Base-by-base conservation (phyloP, 1,140 invertebrate genomes). In the Panagrolaimus sp. region DNA sequence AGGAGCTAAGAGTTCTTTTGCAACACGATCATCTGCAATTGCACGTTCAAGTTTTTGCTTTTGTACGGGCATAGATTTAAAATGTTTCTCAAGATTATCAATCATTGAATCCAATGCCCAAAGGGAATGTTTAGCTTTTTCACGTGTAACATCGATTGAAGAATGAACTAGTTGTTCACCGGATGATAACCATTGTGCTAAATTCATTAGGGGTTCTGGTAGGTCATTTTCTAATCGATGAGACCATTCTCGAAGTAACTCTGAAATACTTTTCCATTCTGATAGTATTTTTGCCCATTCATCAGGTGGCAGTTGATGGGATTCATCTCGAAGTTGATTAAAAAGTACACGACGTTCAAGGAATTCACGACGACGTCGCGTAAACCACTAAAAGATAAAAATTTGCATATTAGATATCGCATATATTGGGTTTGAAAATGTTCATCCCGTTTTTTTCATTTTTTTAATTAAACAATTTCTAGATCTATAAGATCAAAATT, bases 371-470 rank as follows among this genome's bases (percentile, higher is more conserved):
- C 73, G 70, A 20, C 68, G 67, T 48, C 62, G 25, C 0, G 43
- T 46, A 16, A 66, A 68, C 73, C 73, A 74, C 57, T 74, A 14
- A 53, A 73, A n/a, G n/a, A n/a, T n/a, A 75, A 20, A 44, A 23
- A 38, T 38, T 38, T 38, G 31, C 31, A 38, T 38, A 38, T 38
- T 38, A 4, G n/a, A n/a, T n/a, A n/a, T n/a, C n/a, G n/a, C n/a
- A n/a, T n/a, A n/a, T n/a, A n/a, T n/a, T n/a, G n/a, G n/a, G n/a
- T n/a, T n/a, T n/a, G n/a, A n/a, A n/a, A n/a, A n/a, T n/a, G n/a
- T n/a, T n/a, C n/a, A n/a, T n/a, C n/a, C n/a, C n/a, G n/a, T n/a
- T n/a, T n/a, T n/a, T n/a, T n/a, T n/a, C n/a, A n/a, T n/a, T n/a
- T n/a, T n/a, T n/a, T n/a, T n/a, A n/a, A n/a, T n/a, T n/a, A n/a